Evolutionary conservation across 2,113 vertebrate species (phyloP), one percentile per base, ranked within the genome.

Genomic region (Meriones unguiculatus): DNA sequence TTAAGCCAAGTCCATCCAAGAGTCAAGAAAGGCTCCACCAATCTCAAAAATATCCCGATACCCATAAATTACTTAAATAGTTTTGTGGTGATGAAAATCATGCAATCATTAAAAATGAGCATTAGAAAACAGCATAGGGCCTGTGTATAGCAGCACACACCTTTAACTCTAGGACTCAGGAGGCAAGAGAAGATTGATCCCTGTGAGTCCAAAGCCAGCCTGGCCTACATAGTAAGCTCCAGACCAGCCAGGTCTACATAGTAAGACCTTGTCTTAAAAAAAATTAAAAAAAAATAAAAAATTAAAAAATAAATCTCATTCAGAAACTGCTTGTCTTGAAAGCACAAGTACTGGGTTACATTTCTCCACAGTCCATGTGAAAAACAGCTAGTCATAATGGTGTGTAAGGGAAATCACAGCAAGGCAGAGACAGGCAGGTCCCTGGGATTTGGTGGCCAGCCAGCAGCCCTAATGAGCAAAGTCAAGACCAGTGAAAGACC

Each of bases 351-450:
- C 54, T 24, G 54, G 35, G 54, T 81, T n/a, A 20, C 32, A 24
- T 35, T 46, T 46, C 20, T 20, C 50, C 20, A 24, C 18, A n/a
- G 3, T n/a, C 20, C 62, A 70, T 25, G 11, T 54, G 46, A 54
- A 54, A 70, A 54, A 52, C 24, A 87, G 30, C 3, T 62, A 0
- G 32, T 11, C 20, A 10, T 70, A 15, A 15, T 0, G 12, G 32
- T 18, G 13, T 0, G 6, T 7, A 52, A 13, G 1, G 0, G 2
- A 35, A 69, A 14, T 5, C 3, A 50, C 12, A 72, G 67, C 46
- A 13, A 87, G 38, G 32, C 20, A 69, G 65, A 87, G 46, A 24
- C 20, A n/a, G 18, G 18, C 17, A 69, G 65, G 70, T 17, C 65
- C 80, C 46, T 70, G 4, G 65, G 10, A 69, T 50, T 50, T 32